phyloP scores from a whole-genome alignment of 2,888 invertebrate genomes.

The Charanyca ferruginea region DNA sequence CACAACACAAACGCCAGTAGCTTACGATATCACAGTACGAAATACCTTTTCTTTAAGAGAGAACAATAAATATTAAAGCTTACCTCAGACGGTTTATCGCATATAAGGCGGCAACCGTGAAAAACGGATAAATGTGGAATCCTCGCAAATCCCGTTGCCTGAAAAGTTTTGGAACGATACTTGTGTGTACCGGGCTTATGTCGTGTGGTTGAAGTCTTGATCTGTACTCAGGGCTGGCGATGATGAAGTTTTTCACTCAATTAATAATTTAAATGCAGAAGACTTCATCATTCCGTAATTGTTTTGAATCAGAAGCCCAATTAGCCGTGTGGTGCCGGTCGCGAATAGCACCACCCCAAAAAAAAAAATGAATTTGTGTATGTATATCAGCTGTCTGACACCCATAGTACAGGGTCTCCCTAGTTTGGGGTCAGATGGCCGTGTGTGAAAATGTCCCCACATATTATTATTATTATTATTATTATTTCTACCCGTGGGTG shows the following conservation, averaged over 20 bases:
- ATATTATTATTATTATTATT: too few relatives aligned
- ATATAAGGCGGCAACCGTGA: slow-evolving; percentile 77
- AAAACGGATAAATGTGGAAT: slow-evolving; percentile 85
- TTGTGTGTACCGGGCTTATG: slow-evolving; percentile 70
- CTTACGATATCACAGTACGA: slow-evolving; percentile 59
- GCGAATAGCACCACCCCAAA: too few relatives aligned
- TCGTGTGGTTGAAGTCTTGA: slow-evolving; percentile 58
- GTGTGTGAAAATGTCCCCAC: too few relatives aligned
- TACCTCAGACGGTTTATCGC: slow-evolving; percentile 83
- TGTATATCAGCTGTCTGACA: too few relatives aligned
- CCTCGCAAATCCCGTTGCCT: slow-evolving; percentile 79
- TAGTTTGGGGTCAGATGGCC: too few relatives aligned
- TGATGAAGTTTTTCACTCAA: not conserved
- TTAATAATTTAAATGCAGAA: not conserved
- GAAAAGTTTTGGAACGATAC: slow-evolving; percentile 77
- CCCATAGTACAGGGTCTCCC: too few relatives aligned
- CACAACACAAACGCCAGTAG: slow-evolving; percentile 34
- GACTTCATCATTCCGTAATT: too few relatives aligned
- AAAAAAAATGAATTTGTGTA: too few relatives aligned
- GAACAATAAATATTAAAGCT: slow-evolving; percentile 86
- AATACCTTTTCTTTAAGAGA: slow-evolving; percentile 73
- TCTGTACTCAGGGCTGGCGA: slow-evolving; percentile 49
- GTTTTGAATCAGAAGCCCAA: too few relatives aligned
- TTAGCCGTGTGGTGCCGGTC: too few relatives aligned
- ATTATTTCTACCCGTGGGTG: too few relatives aligned